A percentile compares a stretch with the other conserved stretches of the same genome.
phyloP scores from a whole-genome alignment of 2,888 invertebrate genomes.

The Lochmaea crataegi region DNA sequence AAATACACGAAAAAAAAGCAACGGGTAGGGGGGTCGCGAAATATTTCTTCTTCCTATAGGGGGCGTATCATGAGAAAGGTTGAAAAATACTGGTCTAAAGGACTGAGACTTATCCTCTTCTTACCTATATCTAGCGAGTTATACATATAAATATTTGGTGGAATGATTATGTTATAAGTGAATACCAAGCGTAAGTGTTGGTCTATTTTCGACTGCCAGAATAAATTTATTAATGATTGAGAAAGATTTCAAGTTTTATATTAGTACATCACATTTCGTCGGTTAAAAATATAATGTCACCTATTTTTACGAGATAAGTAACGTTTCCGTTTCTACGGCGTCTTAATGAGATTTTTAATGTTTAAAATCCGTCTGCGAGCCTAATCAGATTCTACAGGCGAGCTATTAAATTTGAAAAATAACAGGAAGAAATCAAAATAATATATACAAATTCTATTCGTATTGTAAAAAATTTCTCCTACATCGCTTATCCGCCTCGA shows the following conservation, averaged over 20 bases:
- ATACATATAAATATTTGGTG: constrained; percentile 1
- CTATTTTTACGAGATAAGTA: constrained; percentile 41
- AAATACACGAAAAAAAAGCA: too few relatives aligned
- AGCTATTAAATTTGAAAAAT: background rate
- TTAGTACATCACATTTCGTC: constrained; percentile 36
- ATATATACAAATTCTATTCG: background rate
- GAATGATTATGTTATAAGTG: constrained; percentile 1
- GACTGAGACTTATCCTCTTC: too few relatives aligned
- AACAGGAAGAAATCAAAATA: background rate
- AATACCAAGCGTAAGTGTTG: constrained; percentile 12
- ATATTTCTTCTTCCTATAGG: too few relatives aligned
- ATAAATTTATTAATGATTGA: constrained; percentile 40
- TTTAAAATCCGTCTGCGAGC: constrained; percentile 4
- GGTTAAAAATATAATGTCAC: constrained; percentile 41
- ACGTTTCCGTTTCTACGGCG: constrained; percentile 28
- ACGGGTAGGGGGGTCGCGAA: too few relatives aligned
- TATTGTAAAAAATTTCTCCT: too few relatives aligned
- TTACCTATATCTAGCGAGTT: too few relatives aligned
- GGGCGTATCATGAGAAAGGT: too few relatives aligned
- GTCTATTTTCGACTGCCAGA: constrained; percentile 38
- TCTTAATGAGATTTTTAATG: constrained; percentile 32
- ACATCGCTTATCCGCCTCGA: too few relatives aligned
- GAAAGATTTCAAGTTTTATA: constrained; percentile 41
- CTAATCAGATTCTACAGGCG: background rate
- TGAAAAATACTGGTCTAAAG: too few relatives aligned